A percentile compares a stretch with the other conserved stretches of the same genome.
These are phyloP conservation scores for Drosophila aff. DNA, from an alignment of 1,140 invertebrate species.

Conservation along the genomic window DNA sequence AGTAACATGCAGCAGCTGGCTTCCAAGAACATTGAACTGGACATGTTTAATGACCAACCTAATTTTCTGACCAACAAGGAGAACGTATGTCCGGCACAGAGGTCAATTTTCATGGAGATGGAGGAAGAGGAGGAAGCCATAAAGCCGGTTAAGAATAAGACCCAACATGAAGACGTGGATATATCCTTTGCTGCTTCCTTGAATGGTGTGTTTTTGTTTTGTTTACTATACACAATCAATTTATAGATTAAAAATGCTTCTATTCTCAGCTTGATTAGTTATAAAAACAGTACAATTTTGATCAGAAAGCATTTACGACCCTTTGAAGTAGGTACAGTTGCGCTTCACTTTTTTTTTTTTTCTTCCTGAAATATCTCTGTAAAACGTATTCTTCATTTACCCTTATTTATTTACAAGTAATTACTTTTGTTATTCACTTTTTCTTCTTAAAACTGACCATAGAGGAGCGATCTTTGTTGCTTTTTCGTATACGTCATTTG, in stretches of 20 bases:
- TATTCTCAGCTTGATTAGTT: too few species aligned
- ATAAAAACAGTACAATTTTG: not conserved
- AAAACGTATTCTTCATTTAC: not conserved
- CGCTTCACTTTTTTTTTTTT: too few species aligned
- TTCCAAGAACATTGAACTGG: not conserved
- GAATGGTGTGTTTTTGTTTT: slow-evolving; percentile 8
- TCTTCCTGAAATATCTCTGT: not conserved
- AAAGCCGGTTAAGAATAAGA: slow-evolving; percentile 1
- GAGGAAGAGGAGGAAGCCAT: not conserved
- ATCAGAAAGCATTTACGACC: not conserved
- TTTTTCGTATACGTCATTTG: not conserved
- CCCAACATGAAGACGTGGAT: not conserved
- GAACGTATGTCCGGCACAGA: slow-evolving; percentile 1
- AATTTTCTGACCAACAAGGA: not conserved
- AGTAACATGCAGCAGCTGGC: slow-evolving; percentile 19
- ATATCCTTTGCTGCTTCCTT: slow-evolving; percentile 6
- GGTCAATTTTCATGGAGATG: slow-evolving; percentile 18
- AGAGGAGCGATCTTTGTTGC: not conserved
- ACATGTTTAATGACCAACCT: not conserved
- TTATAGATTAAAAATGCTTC: too few species aligned
- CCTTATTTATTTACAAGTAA: not conserved
- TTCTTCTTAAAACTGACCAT: not conserved
- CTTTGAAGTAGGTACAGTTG: not conserved
- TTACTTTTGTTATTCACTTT: not conserved
- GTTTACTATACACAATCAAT: too few species aligned